Evolutionary conservation across 2,113 vertebrate species (phyloP).

Genomic region (Panthera tigris): DNA sequence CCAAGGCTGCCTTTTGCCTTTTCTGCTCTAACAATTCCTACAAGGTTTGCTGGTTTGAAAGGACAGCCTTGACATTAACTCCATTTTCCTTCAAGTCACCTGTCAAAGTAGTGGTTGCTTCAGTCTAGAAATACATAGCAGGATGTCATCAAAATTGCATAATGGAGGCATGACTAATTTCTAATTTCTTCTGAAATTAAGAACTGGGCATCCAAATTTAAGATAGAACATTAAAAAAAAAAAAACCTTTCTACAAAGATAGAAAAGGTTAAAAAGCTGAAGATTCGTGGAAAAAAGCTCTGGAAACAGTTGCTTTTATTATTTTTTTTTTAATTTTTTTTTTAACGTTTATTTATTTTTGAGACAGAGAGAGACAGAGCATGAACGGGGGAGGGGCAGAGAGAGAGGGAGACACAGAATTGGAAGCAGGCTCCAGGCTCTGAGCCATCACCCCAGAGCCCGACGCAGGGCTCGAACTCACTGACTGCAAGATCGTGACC

Average conservation of each 20-base stretch:
- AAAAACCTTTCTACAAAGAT: neutral
- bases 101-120: neutral
- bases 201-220: neutral
- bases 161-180: neutral
- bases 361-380: too few relatives aligned
- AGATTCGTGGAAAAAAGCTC: neutral
- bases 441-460: too few relatives aligned
- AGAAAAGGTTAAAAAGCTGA: slow-evolving; percentile 17
- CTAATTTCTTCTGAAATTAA: slow-evolving; percentile 11
- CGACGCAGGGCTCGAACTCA: too few relatives aligned
- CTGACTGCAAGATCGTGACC: too few relatives aligned
- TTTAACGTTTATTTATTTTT: too few relatives aligned
- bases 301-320: neutral
- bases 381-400: too few relatives aligned
- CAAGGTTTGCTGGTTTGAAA: neutral
- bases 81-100: neutral
- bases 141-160: neutral
- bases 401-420: too few relatives aligned
- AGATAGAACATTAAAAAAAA: neutral
- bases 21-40: neutral
- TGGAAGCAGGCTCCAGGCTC: too few relatives aligned
- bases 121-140: slow-evolving; percentile 14
- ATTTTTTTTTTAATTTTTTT: too few relatives aligned
- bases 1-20: neutral
- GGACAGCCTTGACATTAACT: neutral